Evolutionary conservation across 2,888 invertebrate genomes (phyloP), one percentile per base, ranked within the genome.

Genomic region (Callyntrura sp.): DNA sequence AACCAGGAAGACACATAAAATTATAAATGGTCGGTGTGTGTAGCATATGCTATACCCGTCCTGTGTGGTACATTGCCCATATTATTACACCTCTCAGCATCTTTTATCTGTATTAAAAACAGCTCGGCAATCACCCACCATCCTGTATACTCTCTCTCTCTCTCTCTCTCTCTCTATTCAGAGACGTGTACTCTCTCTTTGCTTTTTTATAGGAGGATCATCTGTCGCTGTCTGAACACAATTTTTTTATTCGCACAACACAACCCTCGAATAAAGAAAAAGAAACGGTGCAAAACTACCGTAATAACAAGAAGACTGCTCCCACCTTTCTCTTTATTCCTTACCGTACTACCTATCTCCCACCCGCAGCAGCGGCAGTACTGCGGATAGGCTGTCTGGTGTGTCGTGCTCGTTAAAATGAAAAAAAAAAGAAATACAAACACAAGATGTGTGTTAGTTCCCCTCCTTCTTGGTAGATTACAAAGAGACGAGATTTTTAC

Each of bases 291-390:
- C n/a, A n/a, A n/a, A n/a, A n/a, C n/a, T n/a, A 51, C 23, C 76
- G 12, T 51, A 14, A 1, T 51, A 28, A 14, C 8, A 76, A 28
- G 43, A 57, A 12, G 5, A n/a, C n/a, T n/a, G 76, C 73, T 85
- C 57, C 12, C 76, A 73, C 85, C 85, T 85, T 76, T 45, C 51
- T 28, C 51, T 83, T 83, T 51, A 83, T 68, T 68, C n/a, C n/a
- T n/a, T n/a, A n/a, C n/a, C n/a, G n/a, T 83, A 82, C 57, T 60
- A 62, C 62, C 14, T n/a, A 55, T 55, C 6, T n/a, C 5, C n/a
- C n/a, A n/a, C 11, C 5, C 11, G 11, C 45, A 45, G 45, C n/a
- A 48, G n/a, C 17, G 51, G 8, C 8, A 14, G 1, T 73, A 20
- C 20, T 12, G 23, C 73, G n/a, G 45, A 35, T 68, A 68, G 0